These are phyloP conservation scores for Neosilurus mollespiculum DNA, from an alignment of 2,797 vertebrate genomes.

Conservation along the genomic window DNA sequence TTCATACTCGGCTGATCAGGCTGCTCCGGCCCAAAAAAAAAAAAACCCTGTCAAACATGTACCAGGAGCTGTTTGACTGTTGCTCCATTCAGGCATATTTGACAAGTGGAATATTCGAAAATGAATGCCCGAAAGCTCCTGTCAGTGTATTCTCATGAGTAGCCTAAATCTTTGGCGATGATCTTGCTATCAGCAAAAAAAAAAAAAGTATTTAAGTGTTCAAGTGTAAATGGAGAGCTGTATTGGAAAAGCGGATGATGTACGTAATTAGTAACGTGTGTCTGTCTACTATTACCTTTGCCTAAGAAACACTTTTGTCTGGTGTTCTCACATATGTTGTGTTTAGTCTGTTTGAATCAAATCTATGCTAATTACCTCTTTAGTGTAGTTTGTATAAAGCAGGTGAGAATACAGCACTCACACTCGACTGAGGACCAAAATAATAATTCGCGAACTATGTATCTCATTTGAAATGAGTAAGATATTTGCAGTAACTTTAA, in stretches of 20 bases:
- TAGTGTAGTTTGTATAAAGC: background rate
- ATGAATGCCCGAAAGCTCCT: background rate
- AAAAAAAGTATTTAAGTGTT: background rate
- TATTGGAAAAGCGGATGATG: constrained; percentile 14
- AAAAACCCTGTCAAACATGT: constrained; percentile 13
- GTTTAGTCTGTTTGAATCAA: background rate
- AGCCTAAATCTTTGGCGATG: background rate
- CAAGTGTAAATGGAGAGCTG: background rate
- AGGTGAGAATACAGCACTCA: background rate
- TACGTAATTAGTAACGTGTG: background rate
- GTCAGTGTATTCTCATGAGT: background rate
- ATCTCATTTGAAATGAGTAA: background rate
- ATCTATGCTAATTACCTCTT: no score
- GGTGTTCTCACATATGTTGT: background rate
- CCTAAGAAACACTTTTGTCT: background rate
- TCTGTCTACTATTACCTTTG: background rate
- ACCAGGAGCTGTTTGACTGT: background rate
- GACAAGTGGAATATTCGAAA: constrained; percentile 19
- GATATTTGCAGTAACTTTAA: background rate
- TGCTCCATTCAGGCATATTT: constrained; percentile 17
- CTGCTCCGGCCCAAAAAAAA: background rate
- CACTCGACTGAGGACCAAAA: background rate
- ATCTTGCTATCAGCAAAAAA: background rate
- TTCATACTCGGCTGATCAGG: constrained; percentile 24
- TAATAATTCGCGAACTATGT: background rate